Evolutionary conservation across 2,888 invertebrate species (phyloP), one percentile per base, ranked within the genome.

Genomic region (Lucinisca nassula): DNA sequence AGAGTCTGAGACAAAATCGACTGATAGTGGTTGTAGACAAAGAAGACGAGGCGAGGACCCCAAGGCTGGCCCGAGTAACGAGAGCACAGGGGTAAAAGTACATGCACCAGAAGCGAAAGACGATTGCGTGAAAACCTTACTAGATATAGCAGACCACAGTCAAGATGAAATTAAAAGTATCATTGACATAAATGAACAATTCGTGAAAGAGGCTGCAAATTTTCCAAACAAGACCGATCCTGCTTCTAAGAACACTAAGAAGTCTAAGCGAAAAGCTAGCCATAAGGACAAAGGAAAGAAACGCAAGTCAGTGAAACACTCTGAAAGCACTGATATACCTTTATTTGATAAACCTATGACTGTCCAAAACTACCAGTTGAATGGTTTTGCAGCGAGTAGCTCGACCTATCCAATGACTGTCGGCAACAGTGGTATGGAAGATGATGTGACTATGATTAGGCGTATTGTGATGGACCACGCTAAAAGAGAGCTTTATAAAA

Each of bases 51-150:
- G n/a, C n/a, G n/a, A n/a, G 45, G 8, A 45, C 45, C 8, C 45
- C 45, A 45, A 8, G 8, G 17, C 10, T 45, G 45, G 45, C 17
- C n/a, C n/a, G n/a, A n/a, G n/a, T n/a, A n/a, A n/a, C n/a, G n/a
- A n/a, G n/a, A n/a, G n/a, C n/a, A n/a, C n/a, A n/a, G n/a, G n/a
- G n/a, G n/a, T n/a, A 58, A 27, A 27, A 1, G n/a, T 30, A 32
- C 80, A 77, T 72, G 38, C 81, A 14, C 76, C 84, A 27, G 61
- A 40, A 61, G 38, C 76, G 3, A 37, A 76, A 27, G 72, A 80
- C 12, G 85, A 80, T 17, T n/a, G 14, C 17, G 27, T 81, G 6
- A 32, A 81, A 27, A 27, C n/a, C 10, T 17, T 55, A 12, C 24
- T 30, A 1, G n/a, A 37, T 32, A n/a, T n/a, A 55, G 32, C 72